phyloP scores from a whole-genome alignment of 2,888 invertebrate species.

The Parnassius orleans region DNA sequence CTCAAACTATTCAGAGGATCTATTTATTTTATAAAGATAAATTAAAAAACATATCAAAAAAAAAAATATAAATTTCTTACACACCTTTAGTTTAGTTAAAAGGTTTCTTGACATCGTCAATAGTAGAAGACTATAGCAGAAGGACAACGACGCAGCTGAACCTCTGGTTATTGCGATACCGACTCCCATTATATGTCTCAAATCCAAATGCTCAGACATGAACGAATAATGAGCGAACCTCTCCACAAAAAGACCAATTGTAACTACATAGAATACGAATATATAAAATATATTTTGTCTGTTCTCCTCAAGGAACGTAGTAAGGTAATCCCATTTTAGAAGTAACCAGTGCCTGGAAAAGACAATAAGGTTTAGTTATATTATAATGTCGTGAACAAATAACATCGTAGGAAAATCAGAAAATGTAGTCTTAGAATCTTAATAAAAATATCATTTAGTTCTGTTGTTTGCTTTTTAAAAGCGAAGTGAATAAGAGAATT shows the following conservation, averaged over 20 bases:
- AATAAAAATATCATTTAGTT: no score
- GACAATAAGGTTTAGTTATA: not conserved
- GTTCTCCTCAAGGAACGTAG: constrained; percentile 96
- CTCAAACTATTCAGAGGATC: no score
- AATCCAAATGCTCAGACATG: constrained; percentile 96
- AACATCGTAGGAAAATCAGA: no score
- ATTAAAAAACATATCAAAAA: not conserved
- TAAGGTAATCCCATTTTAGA: constrained; percentile 91
- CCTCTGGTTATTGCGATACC: constrained; percentile 97
- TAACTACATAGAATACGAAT: constrained; percentile 96
- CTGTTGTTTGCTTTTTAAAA: no score
- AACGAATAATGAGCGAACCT: constrained; percentile 98
- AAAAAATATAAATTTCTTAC: not conserved
- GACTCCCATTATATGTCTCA: constrained; percentile 98
- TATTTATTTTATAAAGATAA: no score
- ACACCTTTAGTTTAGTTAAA: constrained; percentile 91
- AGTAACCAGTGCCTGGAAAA: constrained; percentile 83
- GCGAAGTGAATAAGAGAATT: no score
- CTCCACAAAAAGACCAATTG: constrained; percentile 95
- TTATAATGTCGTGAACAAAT: not conserved
- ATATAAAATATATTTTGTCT: constrained; percentile 97
- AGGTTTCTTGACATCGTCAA: constrained; percentile 96
- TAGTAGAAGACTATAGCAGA: constrained; percentile 94
- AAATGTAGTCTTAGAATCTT: no score
- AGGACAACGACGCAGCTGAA: constrained; percentile 95